These are phyloP conservation scores for Crocuta crocuta DNA, from an alignment of 2,113 vertebrate genomes.

Conservation along the genomic window DNA sequence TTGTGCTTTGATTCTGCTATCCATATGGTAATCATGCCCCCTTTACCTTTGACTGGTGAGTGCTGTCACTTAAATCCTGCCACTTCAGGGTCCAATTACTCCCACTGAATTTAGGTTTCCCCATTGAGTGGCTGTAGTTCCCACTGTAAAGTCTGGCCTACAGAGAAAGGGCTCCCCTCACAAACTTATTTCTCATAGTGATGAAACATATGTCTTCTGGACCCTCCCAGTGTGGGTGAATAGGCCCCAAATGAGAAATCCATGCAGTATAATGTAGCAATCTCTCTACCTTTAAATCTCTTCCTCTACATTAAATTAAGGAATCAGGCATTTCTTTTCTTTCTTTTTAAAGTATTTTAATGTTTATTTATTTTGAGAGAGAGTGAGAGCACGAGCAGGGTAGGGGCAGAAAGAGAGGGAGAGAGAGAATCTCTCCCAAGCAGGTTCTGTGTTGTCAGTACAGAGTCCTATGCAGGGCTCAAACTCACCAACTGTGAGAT, in stretches of 20 bases:
- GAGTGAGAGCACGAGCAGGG: too few species aligned
- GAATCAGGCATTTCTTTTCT: neutral
- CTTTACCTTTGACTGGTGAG: neutral
- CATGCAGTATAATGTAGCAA: neutral
- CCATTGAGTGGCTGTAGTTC: neutral
- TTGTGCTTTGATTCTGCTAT: neutral
- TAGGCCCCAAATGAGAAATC: neutral
- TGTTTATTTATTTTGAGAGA: too few species aligned
- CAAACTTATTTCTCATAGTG: neutral
- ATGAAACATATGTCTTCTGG: neutral
- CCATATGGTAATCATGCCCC: neutral
- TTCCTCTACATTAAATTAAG: neutral
- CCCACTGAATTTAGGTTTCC: neutral
- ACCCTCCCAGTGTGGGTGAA: neutral
- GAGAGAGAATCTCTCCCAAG: too few species aligned
- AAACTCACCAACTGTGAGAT: too few species aligned
- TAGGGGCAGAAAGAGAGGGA: too few species aligned
- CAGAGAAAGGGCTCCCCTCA: neutral
- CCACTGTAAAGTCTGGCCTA: neutral
- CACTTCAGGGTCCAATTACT: neutral
- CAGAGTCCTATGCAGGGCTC: too few species aligned
- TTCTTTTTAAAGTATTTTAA: too few species aligned
- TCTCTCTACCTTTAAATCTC: neutral
- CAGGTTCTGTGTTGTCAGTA: too few species aligned
- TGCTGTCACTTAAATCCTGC: neutral